Percentiles rank a stretch among this genome's conserved stretches.
phyloP scores from a whole-genome alignment of 2,888 invertebrate genomes.

The Serrognathus titanus region DNA sequence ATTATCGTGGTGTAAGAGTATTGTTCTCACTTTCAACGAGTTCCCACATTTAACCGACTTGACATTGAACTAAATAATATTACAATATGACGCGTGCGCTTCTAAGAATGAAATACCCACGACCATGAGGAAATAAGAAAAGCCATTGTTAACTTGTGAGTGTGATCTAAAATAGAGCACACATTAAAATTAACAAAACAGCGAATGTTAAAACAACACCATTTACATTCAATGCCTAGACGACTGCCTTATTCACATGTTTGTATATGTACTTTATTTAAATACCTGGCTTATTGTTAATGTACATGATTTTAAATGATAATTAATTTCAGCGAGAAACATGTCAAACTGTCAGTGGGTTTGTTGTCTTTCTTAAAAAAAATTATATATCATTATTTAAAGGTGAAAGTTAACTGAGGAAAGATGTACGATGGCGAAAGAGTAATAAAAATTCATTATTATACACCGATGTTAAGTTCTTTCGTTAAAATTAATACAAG shows the following conservation, averaged over 20 bases:
- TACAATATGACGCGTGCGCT: slow-evolving; percentile 36
- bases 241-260: not conserved
- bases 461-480: no score
- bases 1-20: slow-evolving; percentile 15
- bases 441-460: no score
- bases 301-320: no score
- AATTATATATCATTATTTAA: no score
- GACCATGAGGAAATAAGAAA: slow-evolving; percentile 26
- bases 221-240: not conserved
- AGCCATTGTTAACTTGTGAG: slow-evolving; percentile 21
- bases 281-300: not conserved
- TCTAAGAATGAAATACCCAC: slow-evolving; percentile 30
- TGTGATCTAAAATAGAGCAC: slow-evolving; percentile 5
- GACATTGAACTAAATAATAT: slow-evolving; percentile 48
- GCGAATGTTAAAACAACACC: no score
- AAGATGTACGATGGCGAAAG: no score
- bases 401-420: no score
- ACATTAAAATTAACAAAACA: not conserved
- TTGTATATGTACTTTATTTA: slow-evolving; percentile 7
- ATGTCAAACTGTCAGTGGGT: no score
- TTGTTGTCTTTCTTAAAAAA: no score
- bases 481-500: no score
- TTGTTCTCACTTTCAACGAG: slow-evolving; percentile 45
- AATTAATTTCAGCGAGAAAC: no score
- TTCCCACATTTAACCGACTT: slow-evolving; percentile 43